A percentile compares a stretch with the other conserved stretches of the same genome.
phyloP scores from a whole-genome alignment of 2,797 vertebrate genomes.

The Helarctos malayanus region DNA sequence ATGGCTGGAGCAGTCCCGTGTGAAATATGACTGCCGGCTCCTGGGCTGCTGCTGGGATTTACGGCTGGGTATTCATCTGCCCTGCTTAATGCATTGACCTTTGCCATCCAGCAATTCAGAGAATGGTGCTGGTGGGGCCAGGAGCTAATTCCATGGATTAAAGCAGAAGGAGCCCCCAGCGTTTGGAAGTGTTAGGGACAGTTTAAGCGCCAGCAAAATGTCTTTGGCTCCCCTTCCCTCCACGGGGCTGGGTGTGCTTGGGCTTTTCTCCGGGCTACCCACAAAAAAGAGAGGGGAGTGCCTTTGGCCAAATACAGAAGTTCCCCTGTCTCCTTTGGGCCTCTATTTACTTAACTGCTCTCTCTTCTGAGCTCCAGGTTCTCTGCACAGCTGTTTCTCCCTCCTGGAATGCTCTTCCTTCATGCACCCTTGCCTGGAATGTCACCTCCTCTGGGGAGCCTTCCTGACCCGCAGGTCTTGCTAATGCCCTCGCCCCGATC shows the following conservation, averaged over 20 bases:
- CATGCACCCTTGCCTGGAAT: rapidly evolving
- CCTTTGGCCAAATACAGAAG: rapidly evolving
- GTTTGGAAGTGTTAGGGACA: constrained; percentile 61
- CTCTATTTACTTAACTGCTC: rapidly evolving
- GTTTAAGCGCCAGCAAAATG: background rate
- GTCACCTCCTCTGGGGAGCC: background rate
- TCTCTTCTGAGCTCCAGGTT: background rate
- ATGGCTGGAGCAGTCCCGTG: constrained; percentile 80
- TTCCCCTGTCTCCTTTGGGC: background rate
- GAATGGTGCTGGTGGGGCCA: constrained; percentile 85
- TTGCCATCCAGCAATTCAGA: constrained; percentile 83
- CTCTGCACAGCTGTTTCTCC: background rate
- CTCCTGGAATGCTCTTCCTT: background rate
- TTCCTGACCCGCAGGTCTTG: background rate
- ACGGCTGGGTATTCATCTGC: constrained; percentile 88
- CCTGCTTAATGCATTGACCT: constrained; percentile 89
- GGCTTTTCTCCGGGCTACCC: background rate
- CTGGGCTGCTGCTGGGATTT: constrained; percentile 87
- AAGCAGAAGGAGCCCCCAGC: constrained; percentile 81
- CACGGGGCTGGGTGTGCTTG: rapidly evolving
- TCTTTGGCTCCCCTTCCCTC: background rate
- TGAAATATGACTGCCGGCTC: constrained; percentile 61
- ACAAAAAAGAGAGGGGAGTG: background rate
- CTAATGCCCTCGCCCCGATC: background rate
- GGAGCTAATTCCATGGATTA: constrained; percentile 89